These are phyloP conservation scores for Erebia epiphron DNA, from an alignment of 2,888 invertebrate species.

Conservation along the genomic window DNA sequence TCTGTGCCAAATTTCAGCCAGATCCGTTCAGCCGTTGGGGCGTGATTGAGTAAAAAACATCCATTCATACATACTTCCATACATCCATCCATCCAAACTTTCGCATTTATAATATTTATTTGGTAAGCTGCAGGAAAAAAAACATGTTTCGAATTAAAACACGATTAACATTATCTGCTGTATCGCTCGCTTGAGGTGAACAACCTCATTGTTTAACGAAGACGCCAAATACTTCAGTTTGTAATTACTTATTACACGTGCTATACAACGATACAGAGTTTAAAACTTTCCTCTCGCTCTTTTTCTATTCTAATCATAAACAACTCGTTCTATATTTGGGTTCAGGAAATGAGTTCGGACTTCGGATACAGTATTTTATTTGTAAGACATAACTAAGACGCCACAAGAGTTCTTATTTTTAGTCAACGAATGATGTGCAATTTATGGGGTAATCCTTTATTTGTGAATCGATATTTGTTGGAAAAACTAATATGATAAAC, in stretches of 20 bases:
- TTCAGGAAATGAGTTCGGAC: conserved; percentile 13
- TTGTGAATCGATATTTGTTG: background rate
- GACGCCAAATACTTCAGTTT: conserved; percentile 31
- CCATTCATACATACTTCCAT: too few species aligned
- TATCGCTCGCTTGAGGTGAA: conserved; percentile 37
- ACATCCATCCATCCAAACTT: too few species aligned
- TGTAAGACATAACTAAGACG: conserved; percentile 6
- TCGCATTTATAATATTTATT: too few species aligned
- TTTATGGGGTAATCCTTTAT: background rate
- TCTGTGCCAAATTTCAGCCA: too few species aligned
- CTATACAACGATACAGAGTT: conserved; percentile 29
- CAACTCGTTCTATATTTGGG: conserved; percentile 21
- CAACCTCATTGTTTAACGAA: conserved; percentile 39
- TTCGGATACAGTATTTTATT: conserved; percentile 17
- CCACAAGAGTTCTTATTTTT: background rate
- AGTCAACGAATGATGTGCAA: background rate
- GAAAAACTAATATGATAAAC: too few species aligned
- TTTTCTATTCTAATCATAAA: conserved; percentile 12
- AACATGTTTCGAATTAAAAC: conserved; percentile 34
- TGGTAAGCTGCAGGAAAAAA: conserved; percentile 28
- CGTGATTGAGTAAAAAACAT: too few species aligned
- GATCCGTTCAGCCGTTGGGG: too few species aligned
- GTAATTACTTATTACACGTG: conserved; percentile 36
- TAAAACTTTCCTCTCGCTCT: conserved; percentile 17
- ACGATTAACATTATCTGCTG: conserved; percentile 39